Evolutionary conservation across 1,140 invertebrate genomes (phyloP).

Genomic region (Drosophila malerkotliana): DNA sequence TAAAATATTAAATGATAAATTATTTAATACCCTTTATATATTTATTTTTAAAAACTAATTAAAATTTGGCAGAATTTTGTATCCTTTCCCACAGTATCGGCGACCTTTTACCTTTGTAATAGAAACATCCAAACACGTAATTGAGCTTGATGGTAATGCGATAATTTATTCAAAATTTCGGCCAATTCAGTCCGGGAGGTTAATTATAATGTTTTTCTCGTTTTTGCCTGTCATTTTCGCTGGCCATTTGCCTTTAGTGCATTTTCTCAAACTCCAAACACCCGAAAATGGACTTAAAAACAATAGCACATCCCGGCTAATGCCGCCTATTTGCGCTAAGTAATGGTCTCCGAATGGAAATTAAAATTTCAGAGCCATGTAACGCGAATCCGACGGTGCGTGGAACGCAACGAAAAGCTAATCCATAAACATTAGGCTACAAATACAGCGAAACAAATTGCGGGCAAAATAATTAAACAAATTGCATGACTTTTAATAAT

Average conservation of each 20-base stretch:
- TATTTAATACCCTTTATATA: too few relatives aligned
- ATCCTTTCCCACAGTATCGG: too few relatives aligned
- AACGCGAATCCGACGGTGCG: conserved; percentile 10
- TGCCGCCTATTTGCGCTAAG: conserved; percentile 54
- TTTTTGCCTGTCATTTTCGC: conserved; percentile 12
- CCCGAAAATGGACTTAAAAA: conserved; percentile 69
- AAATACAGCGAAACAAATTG: conserved; percentile 4
- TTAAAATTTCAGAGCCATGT: conserved; percentile 19
- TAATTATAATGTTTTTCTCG: conserved; percentile 27
- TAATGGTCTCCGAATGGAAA: conserved; percentile 48
- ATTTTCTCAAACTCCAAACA: conserved; percentile 6
- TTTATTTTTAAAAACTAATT: too few relatives aligned
- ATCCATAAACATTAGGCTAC: conserved; percentile 17
- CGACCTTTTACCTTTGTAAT: not conserved
- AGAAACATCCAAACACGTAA: conserved; percentile 19
- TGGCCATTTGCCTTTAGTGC: conserved; percentile 42
- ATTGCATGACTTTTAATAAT: conserved; percentile 67
- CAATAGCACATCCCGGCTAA: conserved; percentile 55
- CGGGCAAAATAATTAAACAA: conserved; percentile 56
- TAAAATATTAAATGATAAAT: too few relatives aligned
- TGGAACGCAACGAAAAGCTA: conserved; percentile 5
- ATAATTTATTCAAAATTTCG: conserved; percentile 58
- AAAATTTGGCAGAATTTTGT: too few relatives aligned
- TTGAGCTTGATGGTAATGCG: conserved; percentile 51
- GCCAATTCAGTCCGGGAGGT: conserved; percentile 19